These are phyloP conservation scores for Megaleporinus macrocephalus DNA, from an alignment of 2,113 vertebrate genomes.

Conservation along the genomic window DNA sequence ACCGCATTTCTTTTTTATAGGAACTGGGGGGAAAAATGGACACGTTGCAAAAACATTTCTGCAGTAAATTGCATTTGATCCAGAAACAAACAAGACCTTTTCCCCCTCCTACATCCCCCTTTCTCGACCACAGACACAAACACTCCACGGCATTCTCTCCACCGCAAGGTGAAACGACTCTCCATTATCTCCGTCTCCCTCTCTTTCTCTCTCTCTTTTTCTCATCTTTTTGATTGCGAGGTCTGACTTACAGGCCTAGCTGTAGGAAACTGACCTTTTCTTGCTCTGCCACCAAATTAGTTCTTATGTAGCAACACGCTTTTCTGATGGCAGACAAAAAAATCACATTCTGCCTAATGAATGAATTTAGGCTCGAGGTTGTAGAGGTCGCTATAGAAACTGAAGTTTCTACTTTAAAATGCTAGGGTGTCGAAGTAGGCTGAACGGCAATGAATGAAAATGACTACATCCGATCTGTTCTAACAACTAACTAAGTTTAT, in stretches of 20 bases:
- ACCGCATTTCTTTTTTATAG: neutral
- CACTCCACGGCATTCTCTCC: neutral
- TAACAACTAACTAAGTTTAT: no score
- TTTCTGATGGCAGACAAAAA: neutral
- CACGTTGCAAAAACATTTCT: neutral
- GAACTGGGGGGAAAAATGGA: neutral
- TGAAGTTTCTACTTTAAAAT: neutral
- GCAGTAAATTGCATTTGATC: slow-evolving; percentile 30
- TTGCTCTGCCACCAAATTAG: neutral
- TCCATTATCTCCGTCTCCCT: slow-evolving; percentile 4
- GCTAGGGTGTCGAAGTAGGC: neutral
- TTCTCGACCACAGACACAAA: neutral
- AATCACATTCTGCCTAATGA: neutral
- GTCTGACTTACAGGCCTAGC: slow-evolving; percentile 18
- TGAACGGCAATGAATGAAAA: no score
- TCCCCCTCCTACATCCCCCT: neutral
- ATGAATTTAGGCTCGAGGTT: neutral
- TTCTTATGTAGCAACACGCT: neutral
- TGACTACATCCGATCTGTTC: no score
- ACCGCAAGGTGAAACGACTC: neutral
- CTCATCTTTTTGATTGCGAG: slow-evolving; percentile 10
- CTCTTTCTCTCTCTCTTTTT: neutral
- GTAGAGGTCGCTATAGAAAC: neutral
- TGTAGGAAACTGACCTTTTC: neutral
- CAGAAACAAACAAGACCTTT: slow-evolving; percentile 8